These are phyloP conservation scores for Baryphthengus martii DNA, from an alignment of 2,113 vertebrate genomes.

Conservation along the genomic window DNA sequence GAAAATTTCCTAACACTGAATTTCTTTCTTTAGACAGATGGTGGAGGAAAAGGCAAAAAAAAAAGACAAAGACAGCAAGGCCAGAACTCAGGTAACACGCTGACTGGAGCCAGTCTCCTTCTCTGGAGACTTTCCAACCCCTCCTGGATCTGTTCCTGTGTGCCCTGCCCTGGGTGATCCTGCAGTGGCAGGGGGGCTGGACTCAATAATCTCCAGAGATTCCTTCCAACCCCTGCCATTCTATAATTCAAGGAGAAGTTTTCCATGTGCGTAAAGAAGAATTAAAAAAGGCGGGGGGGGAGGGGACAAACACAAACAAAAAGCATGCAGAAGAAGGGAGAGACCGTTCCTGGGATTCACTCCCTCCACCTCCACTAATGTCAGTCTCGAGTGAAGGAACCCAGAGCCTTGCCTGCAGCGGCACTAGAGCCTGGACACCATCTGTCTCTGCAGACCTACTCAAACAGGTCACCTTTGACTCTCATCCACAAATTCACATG, in stretches of 20 bases:
- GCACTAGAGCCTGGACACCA: neutral
- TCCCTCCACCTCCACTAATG: neutral
- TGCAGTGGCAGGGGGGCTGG: too few relatives aligned
- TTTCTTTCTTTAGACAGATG: neutral
- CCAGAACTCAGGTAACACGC: neutral
- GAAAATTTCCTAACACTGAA: neutral
- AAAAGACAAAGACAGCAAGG: neutral
- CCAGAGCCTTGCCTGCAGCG: neutral
- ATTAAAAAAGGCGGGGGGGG: neutral
- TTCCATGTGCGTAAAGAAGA: neutral
- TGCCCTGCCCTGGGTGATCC: too few relatives aligned
- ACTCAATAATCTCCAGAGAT: too few relatives aligned
- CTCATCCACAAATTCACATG: neutral
- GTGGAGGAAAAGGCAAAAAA: neutral
- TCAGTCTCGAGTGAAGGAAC: neutral
- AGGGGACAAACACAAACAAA: too few relatives aligned
- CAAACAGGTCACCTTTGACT: neutral
- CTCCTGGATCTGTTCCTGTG: too few relatives aligned
- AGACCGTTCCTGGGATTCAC: neutral
- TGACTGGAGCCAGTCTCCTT: neutral
- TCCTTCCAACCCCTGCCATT: too few relatives aligned
- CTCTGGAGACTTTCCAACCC: too few relatives aligned
- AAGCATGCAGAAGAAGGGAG: too few relatives aligned
- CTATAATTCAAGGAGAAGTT: neutral
- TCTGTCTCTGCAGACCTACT: neutral